phyloP scores from a whole-genome alignment of 2,113 vertebrate genomes.

The Zosterops lateralis region DNA sequence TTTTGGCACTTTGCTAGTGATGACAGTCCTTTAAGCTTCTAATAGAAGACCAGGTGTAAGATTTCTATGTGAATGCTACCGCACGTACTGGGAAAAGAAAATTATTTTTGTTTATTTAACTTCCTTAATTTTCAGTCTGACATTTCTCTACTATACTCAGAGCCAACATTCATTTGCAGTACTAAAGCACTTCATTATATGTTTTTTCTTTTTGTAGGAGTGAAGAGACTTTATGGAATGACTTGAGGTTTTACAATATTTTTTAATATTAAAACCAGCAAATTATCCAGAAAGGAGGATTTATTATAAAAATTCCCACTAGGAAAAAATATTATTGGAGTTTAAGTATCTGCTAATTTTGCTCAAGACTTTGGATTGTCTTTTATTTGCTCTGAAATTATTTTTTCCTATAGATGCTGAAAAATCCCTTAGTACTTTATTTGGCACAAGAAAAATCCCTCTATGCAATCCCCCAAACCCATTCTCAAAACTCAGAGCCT shows the following conservation, averaged over 20 bases:
- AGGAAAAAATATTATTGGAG: neutral
- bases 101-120: neutral
- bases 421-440: neutral
- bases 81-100: neutral
- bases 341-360: conserved; percentile 8
- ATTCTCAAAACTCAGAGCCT: neutral
- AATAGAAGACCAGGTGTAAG: neutral
- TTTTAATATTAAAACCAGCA: neutral
- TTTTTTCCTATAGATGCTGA: neutral
- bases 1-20: neutral
- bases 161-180: neutral
- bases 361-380: neutral
- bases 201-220: neutral
- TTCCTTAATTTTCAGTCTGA: neutral
- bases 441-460: neutral
- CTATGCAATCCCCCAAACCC: neutral
- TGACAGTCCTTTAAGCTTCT: neutral
- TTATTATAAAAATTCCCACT: neutral
- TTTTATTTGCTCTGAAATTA: conserved; percentile 1
- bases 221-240: neutral
- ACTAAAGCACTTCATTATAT: neutral
- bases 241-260: neutral
- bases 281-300: neutral
- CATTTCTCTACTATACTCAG: neutral
- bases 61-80: neutral